Conservation (phyloP, 1,140 invertebrate genomes). For the Venturia canescens region DNA sequence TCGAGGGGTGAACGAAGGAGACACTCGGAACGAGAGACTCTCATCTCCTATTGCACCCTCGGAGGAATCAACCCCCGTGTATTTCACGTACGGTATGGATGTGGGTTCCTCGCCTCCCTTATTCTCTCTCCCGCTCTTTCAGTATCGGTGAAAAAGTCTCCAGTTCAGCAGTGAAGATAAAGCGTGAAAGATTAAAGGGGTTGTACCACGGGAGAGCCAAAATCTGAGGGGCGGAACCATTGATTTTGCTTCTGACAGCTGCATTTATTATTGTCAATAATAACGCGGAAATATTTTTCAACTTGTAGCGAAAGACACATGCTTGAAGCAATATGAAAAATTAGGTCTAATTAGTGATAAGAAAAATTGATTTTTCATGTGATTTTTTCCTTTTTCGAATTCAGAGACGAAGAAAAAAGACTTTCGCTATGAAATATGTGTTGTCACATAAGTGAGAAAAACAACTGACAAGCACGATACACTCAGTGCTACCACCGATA, state of each 20-base stretch:
- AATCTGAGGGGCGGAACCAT: background rate
- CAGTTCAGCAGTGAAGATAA: background rate
- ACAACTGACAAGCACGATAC: background rate
- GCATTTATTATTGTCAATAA: background rate
- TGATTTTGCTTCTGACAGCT: background rate
- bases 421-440: background rate
- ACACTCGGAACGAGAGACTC: constrained; percentile 16
- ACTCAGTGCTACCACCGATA: constrained; percentile 16
- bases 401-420: too few relatives aligned
- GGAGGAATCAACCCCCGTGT: background rate
- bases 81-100: background rate
- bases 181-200: background rate
- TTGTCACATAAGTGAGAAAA: background rate
- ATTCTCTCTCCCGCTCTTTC: too few relatives aligned
- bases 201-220: background rate
- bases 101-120: too few relatives aligned
- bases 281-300: background rate
- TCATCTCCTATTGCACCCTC: constrained; percentile 14
- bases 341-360: too few relatives aligned
- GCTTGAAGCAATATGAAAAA: too few relatives aligned
- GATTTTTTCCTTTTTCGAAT: too few relatives aligned
- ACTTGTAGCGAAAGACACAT: too few relatives aligned
- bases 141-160: background rate
- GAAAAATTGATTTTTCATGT: too few relatives aligned
- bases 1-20: constrained; percentile 8